Evolutionary conservation across 2,113 vertebrate genomes (phyloP), one percentile per base, ranked within the genome.

Genomic region (Thunnus thynnus): DNA sequence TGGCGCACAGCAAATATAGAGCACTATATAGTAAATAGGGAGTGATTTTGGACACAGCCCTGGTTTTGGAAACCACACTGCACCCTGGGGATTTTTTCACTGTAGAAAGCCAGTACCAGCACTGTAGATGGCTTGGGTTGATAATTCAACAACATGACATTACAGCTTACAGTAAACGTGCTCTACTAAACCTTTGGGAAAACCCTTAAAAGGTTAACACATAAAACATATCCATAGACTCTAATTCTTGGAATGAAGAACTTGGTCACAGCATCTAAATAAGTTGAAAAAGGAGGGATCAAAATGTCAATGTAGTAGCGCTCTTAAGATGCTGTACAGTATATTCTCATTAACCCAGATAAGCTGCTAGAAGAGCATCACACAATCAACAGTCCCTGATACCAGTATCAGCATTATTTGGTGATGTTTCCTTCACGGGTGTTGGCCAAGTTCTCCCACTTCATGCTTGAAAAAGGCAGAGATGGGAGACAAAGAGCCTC

Each of bases 401-500:
- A 63, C 87, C 60, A 75, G 30, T 30, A 69, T 76, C 50, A 71
- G 86, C 13, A 13, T 67, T 81, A 85, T 60, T 73, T 76, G 58
- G 13, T 57, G 68, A 78, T 52, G 71, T 14, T 60, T n/a, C 63
- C 82, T 64, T 86, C 57, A 25, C 12, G 16, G 62, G 65, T 75
- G 80, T 83, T 88, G 82, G 86, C 91, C 76, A 84, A 82, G 52
- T 74, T 86, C 82, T 88, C 52, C n/a, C 48, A 65, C 72, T 73
- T 84, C 54, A 70, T 52, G 48, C 54, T 67, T 77, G 48, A 85
- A 88, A 80, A 74, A 85, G 64, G 72, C 78, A 79, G 76, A 57
- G 73, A 80, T 22, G 36, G 47, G 78, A 93, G 86, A 94, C 90
- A 90, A 89, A 90, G 88, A 92, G 86, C 86, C 90, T 83, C 91